Evolutionary conservation across 2,113 vertebrate species (phyloP), one percentile per base, ranked within the genome.

Genomic region (Morone chrysops): DNA sequence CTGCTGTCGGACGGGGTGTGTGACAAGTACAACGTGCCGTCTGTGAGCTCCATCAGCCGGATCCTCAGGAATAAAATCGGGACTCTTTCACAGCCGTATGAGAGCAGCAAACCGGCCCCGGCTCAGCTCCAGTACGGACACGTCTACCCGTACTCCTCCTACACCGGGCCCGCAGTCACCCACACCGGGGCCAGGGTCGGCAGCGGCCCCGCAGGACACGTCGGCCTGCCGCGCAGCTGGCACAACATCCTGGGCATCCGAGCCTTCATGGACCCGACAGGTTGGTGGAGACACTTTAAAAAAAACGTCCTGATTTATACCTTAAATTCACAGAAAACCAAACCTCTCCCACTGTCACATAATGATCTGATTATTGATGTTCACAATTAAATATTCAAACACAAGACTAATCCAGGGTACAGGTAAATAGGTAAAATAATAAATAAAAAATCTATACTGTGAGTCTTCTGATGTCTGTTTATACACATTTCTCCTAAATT

Each of bases 1-100:
- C 94, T 98, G 70, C 93, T 98, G 63, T 96, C 96, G 2, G 97
- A 98, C 80, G 97, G 94, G 18, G 97, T 98, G 53, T 98, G 97
- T 38, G 97, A 98, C 90, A 97, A 98, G 73, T 97, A 97, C 95
- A 98, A 98, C 87, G 97, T 98, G 7, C 97, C 97, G 13, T 98
- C 97, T 0, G 97, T 98, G 31, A 98, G 97, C 89, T 98, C 97
- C 90, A 98, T 98, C 89, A 97, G 97, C 92, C 92, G 97, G 57
- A 98, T 98, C 82, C 89, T 98, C 74, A 92, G 97, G 36, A 97
- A 98, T 90, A 98, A 98, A 63, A 96, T 98, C 67, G 97, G 96
- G 17, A 95, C 89, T 69, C 82, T 97, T 65, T 95, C 96, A 0
- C 96, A 97, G 82, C 93, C 94, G 0, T 94, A 93, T 38, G 96